Evolutionary conservation across 1,140 invertebrate genomes (phyloP).

Genomic region (Achroia grisella): DNA sequence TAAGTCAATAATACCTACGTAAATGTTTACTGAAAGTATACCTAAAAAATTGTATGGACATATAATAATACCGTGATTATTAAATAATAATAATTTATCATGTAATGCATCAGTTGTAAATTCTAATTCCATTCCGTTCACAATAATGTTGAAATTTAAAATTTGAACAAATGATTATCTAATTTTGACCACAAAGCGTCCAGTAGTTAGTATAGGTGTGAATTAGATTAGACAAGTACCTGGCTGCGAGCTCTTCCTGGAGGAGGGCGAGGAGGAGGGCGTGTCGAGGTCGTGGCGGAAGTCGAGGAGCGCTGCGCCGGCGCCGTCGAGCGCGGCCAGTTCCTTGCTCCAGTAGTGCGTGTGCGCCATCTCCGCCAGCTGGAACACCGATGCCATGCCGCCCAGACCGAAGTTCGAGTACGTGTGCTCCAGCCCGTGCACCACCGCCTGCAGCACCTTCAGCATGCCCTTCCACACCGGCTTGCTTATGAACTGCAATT

Average conservation of each 20-base stretch:
- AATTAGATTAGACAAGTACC: constrained; percentile 44
- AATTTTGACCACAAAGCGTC: no score
- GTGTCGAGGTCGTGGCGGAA: constrained; percentile 46
- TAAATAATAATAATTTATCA: no score
- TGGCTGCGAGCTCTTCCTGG: constrained; percentile 66
- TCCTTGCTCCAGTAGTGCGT: constrained; percentile 99
- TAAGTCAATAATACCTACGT: no score
- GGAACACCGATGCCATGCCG: constrained; percentile 97
- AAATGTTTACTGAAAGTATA: no score
- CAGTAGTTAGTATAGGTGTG: no score
- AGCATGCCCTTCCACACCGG: constrained; percentile 97
- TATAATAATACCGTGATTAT: no score
- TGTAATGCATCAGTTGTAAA: no score
- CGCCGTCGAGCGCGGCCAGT: constrained; percentile 74
- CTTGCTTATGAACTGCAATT: constrained; percentile 85
- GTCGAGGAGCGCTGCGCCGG: constrained; percentile 47
- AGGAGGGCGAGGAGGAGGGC: constrained; percentile 58
- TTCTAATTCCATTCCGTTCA: no score
- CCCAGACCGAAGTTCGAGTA: constrained; percentile 95
- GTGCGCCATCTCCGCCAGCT: constrained; percentile 97
- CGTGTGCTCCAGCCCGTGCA: constrained; percentile 92
- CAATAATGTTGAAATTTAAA: no score
- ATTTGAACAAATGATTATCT: no score
- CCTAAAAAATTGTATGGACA: no score
- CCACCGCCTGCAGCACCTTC: constrained; percentile 91